phyloP scores from a whole-genome alignment of 1,140 invertebrate genomes.

The Proales similis region DNA sequence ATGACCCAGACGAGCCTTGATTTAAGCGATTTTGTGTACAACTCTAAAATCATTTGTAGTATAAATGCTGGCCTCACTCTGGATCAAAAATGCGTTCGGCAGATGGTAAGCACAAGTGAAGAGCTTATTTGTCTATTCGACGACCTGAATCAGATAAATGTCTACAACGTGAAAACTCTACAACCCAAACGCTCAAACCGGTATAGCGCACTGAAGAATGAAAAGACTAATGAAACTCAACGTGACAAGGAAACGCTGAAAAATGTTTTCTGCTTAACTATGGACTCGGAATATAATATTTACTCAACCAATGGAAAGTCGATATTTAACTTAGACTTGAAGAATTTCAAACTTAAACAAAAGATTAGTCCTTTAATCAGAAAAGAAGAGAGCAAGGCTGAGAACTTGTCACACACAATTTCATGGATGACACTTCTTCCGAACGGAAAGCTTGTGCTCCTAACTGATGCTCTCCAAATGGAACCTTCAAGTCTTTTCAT shows the following conservation, averaged over 20 bases:
- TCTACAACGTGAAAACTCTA: slow-evolving; percentile 23
- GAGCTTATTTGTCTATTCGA: slow-evolving; percentile 29
- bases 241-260: neutral
- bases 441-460: slow-evolving; percentile 22
- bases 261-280: slow-evolving; percentile 5
- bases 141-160: slow-evolving; percentile 11
- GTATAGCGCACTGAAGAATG: no score
- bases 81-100: slow-evolving; percentile 9
- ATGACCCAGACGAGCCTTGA: neutral
- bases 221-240: no score
- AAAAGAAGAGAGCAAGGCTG: neutral
- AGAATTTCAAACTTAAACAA: slow-evolving; percentile 14
- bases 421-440: slow-evolving; percentile 28
- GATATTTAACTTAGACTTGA: slow-evolving; percentile 17
- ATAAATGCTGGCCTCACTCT: slow-evolving; percentile 19
- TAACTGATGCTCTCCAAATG: slow-evolving; percentile 33
- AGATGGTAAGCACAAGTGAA: slow-evolving; percentile 17
- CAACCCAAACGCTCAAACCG: neutral
- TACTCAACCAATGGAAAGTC: slow-evolving; percentile 35
- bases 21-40: neutral
- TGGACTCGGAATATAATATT: slow-evolving; percentile 11
- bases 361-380: neutral
- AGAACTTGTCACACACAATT: slow-evolving; percentile 11
- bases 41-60: slow-evolving; percentile 10
- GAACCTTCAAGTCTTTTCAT: slow-evolving; percentile 20